Percentiles rank a stretch among this genome's conserved stretches.
Evolutionary conservation across 2,113 vertebrate species (phyloP).

Genomic region (Neolamprologus kungweensis): DNA sequence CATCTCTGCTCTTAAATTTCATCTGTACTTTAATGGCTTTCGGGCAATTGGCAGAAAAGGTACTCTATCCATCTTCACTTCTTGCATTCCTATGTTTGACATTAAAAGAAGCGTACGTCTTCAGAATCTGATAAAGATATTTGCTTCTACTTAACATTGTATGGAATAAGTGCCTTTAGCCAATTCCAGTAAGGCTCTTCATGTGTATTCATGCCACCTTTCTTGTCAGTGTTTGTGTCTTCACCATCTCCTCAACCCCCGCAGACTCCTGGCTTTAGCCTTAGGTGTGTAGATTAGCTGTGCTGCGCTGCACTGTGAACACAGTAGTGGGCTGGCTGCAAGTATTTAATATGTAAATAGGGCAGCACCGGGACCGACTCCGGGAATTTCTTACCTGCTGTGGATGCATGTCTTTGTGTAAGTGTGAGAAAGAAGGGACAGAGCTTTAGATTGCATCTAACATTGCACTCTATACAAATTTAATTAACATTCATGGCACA

Average conservation of each 20-base stretch:
- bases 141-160: background rate
- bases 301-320: slow-evolving; percentile 55
- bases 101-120: background rate
- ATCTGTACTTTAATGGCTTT: background rate
- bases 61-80: background rate
- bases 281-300: slow-evolving; percentile 73
- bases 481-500: background rate
- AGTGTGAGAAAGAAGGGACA: background rate
- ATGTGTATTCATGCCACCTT: background rate
- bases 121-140: background rate
- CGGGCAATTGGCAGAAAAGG: background rate
- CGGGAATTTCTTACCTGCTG: slow-evolving; percentile 76
- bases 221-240: slow-evolving; percentile 8
- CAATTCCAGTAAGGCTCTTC: background rate
- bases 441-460: background rate
- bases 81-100: background rate
- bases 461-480: background rate
- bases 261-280: slow-evolving; percentile 24
- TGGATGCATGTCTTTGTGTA: slow-evolving; percentile 18
- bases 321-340: slow-evolving; percentile 57
- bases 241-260: slow-evolving; percentile 18
- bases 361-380: slow-evolving; percentile 68
- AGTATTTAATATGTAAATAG: slow-evolving; percentile 83
- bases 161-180: background rate
- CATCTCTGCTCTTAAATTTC: background rate